These are phyloP conservation scores for Thymelicus sylvestris DNA, from an alignment of 2,888 invertebrate genomes.

Conservation along the genomic window DNA sequence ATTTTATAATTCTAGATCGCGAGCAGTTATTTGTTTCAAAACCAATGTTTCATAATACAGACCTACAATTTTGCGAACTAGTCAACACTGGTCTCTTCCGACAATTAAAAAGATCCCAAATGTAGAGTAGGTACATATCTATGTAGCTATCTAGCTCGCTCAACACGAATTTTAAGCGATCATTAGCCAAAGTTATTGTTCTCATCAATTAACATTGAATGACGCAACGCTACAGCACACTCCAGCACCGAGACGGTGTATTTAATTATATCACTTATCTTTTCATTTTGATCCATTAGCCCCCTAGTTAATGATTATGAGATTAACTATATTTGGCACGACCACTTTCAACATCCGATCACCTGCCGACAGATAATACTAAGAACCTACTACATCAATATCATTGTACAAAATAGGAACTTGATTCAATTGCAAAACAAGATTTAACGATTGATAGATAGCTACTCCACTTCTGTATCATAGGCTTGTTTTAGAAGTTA, in stretches of 20 bases:
- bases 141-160: no score
- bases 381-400: background rate
- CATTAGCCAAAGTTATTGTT: background rate
- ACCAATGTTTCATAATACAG: no score
- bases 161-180: background rate
- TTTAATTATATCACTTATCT: slow-evolving; percentile 21
- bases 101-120: no score
- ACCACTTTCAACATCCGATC: slow-evolving; percentile 38
- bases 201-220: background rate
- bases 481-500: no score
- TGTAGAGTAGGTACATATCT: no score
- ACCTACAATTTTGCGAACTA: no score
- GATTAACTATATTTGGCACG: slow-evolving; percentile 39
- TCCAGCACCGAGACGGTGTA: background rate
- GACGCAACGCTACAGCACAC: background rate
- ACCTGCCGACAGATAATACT: slow-evolving; percentile 40
- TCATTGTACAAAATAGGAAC: slow-evolving; percentile 7
- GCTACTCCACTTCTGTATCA: no score
- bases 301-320: slow-evolving; percentile 31
- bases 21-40: no score
- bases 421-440: background rate
- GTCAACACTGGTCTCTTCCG: no score
- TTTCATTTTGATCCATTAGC: slow-evolving; percentile 16
- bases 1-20: no score
- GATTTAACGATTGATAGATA: background rate